These are phyloP conservation scores for Drosophila littoralis DNA, from an alignment of 1,140 invertebrate species.

Conservation along the genomic window DNA sequence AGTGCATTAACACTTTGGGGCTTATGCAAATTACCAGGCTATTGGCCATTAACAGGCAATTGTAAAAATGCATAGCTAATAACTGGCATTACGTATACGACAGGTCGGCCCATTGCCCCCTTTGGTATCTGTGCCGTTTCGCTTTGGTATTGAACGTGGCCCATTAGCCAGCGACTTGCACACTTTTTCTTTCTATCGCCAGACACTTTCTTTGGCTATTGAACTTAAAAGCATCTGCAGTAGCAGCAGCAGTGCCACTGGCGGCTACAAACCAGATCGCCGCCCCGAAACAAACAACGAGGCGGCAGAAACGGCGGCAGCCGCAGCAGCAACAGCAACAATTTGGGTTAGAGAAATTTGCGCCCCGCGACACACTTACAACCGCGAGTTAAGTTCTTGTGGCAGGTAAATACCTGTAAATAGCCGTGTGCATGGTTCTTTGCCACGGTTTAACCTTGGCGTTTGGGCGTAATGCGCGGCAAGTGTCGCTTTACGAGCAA, in stretches of 20 bases:
- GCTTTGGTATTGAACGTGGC: not conserved
- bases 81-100: conserved; percentile 72
- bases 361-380: conserved; percentile 74
- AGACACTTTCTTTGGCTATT: conserved; percentile 80
- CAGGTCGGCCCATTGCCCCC: conserved; percentile 21
- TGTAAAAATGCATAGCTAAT: conserved; percentile 59
- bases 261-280: conserved; percentile 68
- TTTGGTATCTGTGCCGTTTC: conserved; percentile 57
- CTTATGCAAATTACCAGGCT: conserved; percentile 16
- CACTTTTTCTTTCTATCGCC: conserved; percentile 78
- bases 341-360: conserved; percentile 82
- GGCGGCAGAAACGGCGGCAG: conserved; percentile 1
- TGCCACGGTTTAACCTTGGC: conserved; percentile 71
- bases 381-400: conserved; percentile 54
- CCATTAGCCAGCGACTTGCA: conserved; percentile 29
- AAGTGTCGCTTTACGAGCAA: conserved; percentile 57
- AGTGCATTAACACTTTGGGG: conserved; percentile 51
- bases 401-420: conserved; percentile 32
- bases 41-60: conserved; percentile 52
- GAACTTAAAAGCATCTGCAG: conserved; percentile 73
- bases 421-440: conserved; percentile 50
- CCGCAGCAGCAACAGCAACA: conserved; percentile 42
- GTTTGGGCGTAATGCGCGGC: conserved; percentile 74
- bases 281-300: conserved; percentile 25
- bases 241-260: conserved; percentile 5